These are phyloP conservation scores for Cephalopachus bancanus DNA, from an alignment of 2,797 vertebrate species.

Conservation along the genomic window DNA sequence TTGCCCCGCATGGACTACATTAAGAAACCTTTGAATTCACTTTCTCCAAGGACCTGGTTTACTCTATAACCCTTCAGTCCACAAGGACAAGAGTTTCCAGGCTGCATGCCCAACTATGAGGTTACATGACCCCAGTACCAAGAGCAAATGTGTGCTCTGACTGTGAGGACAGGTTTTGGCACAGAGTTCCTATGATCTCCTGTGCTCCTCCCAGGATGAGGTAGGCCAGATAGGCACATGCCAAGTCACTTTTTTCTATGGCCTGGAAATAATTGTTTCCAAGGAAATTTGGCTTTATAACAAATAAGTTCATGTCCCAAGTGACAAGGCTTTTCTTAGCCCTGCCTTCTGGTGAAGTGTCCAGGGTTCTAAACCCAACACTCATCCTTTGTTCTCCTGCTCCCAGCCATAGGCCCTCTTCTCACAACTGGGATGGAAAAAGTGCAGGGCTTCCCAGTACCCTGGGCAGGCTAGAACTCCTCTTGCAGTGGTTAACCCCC, in stretches of 20 bases:
- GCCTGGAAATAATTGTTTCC: background rate
- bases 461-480: background rate
- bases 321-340: background rate
- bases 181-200: background rate
- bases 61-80: background rate
- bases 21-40: background rate
- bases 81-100: fast-evolving
- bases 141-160: background rate
- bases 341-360: background rate
- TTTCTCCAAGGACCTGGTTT: background rate
- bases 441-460: background rate
- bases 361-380: background rate
- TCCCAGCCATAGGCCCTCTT: background rate
- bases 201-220: background rate
- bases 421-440: background rate
- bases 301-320: background rate
- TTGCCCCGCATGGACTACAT: fast-evolving
- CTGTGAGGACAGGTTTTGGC: background rate
- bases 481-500: fast-evolving
- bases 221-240: background rate
- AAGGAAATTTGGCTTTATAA: background rate
- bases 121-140: background rate
- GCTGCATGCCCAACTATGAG: background rate
- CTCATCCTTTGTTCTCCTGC: fast-evolving
- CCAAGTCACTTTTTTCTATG: background rate